phyloP scores from a whole-genome alignment of 1,140 invertebrate species.

The Hesperophylax magnus region DNA sequence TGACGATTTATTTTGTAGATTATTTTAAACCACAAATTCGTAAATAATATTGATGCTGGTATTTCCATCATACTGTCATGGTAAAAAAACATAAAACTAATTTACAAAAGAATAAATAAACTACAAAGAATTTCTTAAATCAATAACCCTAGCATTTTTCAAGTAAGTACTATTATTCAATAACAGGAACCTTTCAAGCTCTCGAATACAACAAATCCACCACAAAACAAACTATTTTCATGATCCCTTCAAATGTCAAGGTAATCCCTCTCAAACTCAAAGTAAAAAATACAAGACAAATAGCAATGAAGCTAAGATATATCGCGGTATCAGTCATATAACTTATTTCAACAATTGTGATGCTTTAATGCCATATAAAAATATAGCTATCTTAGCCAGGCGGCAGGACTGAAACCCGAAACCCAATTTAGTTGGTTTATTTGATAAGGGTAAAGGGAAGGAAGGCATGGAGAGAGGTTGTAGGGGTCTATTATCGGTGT shows the following conservation, averaged over 20 bases:
- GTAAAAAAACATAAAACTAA: no score
- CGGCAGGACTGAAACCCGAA: constrained; percentile 40
- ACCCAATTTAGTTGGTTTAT: constrained; percentile 56
- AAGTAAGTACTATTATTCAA: background rate
- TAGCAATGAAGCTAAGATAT: constrained; percentile 1
- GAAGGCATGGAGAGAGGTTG: background rate
- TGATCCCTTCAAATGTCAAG: constrained; percentile 23
- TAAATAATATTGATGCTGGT: no score
- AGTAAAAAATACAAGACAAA: constrained; percentile 28
- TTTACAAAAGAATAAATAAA: no score
- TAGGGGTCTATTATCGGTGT: no score
- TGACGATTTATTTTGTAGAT: no score
- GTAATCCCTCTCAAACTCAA: constrained; percentile 30
- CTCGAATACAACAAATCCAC: background rate
- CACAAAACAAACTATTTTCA: constrained; percentile 25
- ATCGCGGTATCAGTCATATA: constrained; percentile 2
- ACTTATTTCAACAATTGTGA: background rate
- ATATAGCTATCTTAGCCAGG: constrained; percentile 40
- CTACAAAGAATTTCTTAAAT: no score
- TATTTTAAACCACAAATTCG: no score
- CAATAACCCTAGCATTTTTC: no score
- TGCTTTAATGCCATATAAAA: constrained; percentile 47
- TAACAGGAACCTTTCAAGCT: background rate
- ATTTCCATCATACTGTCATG: no score
- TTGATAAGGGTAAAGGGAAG: constrained; percentile 47